These are phyloP conservation scores for Lophura nycthemera DNA, from an alignment of 2,113 vertebrate genomes.

Conservation along the genomic window DNA sequence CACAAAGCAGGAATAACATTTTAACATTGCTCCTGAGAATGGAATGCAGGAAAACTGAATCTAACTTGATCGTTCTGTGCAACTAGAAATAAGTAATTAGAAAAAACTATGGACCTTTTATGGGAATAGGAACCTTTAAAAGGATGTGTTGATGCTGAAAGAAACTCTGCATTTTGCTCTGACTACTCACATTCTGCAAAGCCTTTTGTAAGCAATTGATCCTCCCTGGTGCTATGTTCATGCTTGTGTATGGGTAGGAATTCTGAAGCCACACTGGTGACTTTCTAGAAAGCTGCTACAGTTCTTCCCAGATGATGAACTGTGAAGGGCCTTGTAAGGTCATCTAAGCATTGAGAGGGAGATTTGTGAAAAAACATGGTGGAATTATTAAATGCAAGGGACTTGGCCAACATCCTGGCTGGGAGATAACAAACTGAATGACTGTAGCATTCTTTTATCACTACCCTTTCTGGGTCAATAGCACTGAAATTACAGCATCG, in stretches of 20 bases:
- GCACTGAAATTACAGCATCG: not conserved
- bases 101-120: not conserved
- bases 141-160: not conserved
- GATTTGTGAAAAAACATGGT: not conserved
- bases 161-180: not conserved
- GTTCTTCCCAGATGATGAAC: not conserved
- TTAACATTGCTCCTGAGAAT: not conserved
- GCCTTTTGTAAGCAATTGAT: not conserved
- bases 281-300: not conserved
- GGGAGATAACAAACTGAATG: not conserved
- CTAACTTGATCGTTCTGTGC: not conserved
- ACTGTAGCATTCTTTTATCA: not conserved
- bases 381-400: not conserved
- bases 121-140: not conserved
- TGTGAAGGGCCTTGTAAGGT: not conserved
- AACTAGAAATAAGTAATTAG: not conserved
- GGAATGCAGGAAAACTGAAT: not conserved
- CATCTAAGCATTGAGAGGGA: not conserved
- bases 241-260: not conserved
- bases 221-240: rapidly evolving
- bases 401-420: not conserved
- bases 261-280: not conserved
- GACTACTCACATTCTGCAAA: not conserved
- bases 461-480: not conserved
- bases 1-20: not conserved